phyloP scores from a whole-genome alignment of 2,888 invertebrate genomes.

The Leptopterna dolabrata region DNA sequence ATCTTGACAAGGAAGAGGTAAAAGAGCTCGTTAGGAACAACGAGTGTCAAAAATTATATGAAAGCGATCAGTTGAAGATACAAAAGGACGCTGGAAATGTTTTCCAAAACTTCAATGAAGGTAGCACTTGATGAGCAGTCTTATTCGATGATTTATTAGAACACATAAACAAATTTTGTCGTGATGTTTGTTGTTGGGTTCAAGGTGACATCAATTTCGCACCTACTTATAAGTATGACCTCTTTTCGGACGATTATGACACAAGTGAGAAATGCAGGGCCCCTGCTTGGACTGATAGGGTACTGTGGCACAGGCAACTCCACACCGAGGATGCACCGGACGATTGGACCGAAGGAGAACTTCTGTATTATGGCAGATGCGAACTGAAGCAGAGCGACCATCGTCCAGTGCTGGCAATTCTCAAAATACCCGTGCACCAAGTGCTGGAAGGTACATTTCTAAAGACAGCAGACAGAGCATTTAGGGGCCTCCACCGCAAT shows the following conservation, averaged over 20 bases:
- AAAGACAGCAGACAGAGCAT: neutral
- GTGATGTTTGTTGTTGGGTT: neutral
- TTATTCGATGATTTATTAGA: no score
- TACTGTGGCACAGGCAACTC: slow-evolving; percentile 90
- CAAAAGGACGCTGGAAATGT: slow-evolving; percentile 81
- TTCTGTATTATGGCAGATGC: slow-evolving; percentile 90
- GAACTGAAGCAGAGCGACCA: slow-evolving; percentile 98
- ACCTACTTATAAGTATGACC: slow-evolving; percentile 98
- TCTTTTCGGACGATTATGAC: slow-evolving; percentile 98
- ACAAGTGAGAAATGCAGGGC: slow-evolving; percentile 97
- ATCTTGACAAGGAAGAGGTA: slow-evolving; percentile 94
- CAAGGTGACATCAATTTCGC: slow-evolving; percentile 77
- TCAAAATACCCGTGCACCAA: slow-evolving; percentile 87
- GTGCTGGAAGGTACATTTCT: slow-evolving; percentile 75
- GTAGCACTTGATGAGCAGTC: slow-evolving; percentile 65
- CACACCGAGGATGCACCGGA: slow-evolving; percentile 73
- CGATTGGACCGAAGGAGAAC: slow-evolving; percentile 81
- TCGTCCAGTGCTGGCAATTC: slow-evolving; percentile 91
- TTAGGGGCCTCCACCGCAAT: neutral
- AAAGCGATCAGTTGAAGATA: slow-evolving; percentile 86
- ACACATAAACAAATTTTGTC: slow-evolving; percentile 69
- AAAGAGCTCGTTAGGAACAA: slow-evolving; percentile 83
- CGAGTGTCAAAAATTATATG: slow-evolving; percentile 80
- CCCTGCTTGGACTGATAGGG: slow-evolving; percentile 98
- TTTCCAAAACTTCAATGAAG: slow-evolving; percentile 94